A percentile compares a stretch with the other conserved stretches of the same genome.
These are phyloP conservation scores for Agriopis leucophaearia DNA, from an alignment of 2,888 invertebrate species.

Conservation along the genomic window DNA sequence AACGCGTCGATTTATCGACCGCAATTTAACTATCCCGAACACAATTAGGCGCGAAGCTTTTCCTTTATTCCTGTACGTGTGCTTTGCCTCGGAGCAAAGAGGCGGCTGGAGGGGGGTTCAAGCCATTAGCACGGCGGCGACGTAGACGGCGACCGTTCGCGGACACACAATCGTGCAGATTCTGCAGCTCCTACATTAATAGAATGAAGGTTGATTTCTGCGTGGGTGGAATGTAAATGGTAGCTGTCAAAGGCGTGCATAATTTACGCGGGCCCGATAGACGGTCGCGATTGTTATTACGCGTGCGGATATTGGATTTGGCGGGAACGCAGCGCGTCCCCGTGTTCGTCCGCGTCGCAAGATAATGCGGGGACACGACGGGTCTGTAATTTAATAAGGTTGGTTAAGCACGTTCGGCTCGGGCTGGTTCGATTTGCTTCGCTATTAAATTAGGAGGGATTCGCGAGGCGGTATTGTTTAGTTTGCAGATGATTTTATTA, in stretches of 20 bases:
- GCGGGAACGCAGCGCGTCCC: constrained; percentile 64
- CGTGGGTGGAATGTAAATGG: constrained; percentile 31
- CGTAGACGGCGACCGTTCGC: constrained; percentile 73
- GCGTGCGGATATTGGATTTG: constrained; percentile 84
- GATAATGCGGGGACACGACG: constrained; percentile 61
- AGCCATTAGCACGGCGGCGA: constrained; percentile 78
- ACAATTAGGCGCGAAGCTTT: constrained; percentile 72
- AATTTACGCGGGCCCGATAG: constrained; percentile 85
- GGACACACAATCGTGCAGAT: constrained; percentile 48
- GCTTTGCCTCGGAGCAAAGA: constrained; percentile 62
- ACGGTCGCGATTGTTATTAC: constrained; percentile 85
- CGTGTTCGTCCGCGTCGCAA: constrained; percentile 60
- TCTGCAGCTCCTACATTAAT: constrained; percentile 6
- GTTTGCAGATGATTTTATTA: constrained; percentile 26
- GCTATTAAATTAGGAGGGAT: constrained; percentile 48
- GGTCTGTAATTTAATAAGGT: constrained; percentile 53
- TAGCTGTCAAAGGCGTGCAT: constrained; percentile 70
- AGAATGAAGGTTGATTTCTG: constrained; percentile 52
- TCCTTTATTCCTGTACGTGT: constrained; percentile 75
- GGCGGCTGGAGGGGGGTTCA: constrained; percentile 63
- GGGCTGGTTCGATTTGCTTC: constrained; percentile 45
- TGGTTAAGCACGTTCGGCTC: constrained; percentile 48
- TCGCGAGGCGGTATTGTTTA: constrained; percentile 32
- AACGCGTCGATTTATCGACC: constrained; percentile 58
- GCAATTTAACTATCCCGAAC: constrained; percentile 63